Evolutionary conservation across 2,113 vertebrate genomes (phyloP).

Genomic region (Mugil cephalus): DNA sequence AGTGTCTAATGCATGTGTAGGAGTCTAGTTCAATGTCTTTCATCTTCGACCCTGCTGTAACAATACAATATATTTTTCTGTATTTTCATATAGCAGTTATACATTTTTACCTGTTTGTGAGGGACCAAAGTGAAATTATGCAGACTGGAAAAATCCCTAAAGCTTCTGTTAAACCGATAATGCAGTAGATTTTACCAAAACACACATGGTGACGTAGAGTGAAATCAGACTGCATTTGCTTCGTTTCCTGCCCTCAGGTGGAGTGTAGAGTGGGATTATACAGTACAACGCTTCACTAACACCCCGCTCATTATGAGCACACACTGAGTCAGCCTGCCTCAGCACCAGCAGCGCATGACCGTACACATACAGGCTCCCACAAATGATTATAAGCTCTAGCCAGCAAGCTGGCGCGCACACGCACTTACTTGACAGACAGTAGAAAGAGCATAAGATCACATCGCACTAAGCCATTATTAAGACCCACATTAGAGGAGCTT

Average conservation of each 20-base stretch:
- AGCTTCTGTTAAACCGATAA: conserved; percentile 29
- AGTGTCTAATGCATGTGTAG: not conserved
- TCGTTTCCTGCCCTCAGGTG: conserved; percentile 71
- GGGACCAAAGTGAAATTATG: conserved; percentile 21
- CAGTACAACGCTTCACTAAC: conserved; percentile 64
- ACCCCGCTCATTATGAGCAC: conserved; percentile 62
- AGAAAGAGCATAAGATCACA: conserved; percentile 54
- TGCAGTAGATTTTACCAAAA: conserved; percentile 7
- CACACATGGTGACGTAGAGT: conserved; percentile 1
- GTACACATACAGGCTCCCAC: conserved; percentile 34
- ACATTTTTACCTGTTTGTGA: conserved; percentile 15
- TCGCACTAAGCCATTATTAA: conserved; percentile 65
- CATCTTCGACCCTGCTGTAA: not conserved
- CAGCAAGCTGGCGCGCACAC: conserved; percentile 28
- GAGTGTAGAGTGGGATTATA: conserved; percentile 59
- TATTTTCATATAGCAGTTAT: not conserved
- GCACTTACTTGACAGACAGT: conserved; percentile 44
- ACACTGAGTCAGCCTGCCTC: conserved; percentile 62
- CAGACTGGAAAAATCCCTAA: conserved; percentile 17
- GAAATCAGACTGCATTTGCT: conserved; percentile 45
- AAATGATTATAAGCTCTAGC: conserved; percentile 55
- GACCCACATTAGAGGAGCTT: conserved; percentile 50
- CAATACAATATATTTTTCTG: not conserved
- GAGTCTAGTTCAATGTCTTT: not conserved
- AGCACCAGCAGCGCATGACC: conserved; percentile 38